phyloP scores from a whole-genome alignment of 1,140 invertebrate genomes.

The Myzus persicae region DNA sequence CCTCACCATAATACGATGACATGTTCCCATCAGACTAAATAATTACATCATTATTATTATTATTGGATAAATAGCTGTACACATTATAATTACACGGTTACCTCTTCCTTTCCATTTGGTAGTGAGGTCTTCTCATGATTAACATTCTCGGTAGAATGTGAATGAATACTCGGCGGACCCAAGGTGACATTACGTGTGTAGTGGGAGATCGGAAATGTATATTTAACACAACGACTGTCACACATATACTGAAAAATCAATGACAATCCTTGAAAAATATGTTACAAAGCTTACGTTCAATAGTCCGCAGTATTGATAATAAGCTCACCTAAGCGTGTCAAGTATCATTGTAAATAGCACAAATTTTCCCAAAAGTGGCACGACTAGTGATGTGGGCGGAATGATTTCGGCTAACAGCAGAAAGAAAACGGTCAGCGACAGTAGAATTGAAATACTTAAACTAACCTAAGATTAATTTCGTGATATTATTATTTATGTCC shows the following conservation, averaged over 20 bases:
- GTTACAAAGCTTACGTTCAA: neutral
- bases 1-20: conserved; percentile 75
- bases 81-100: conserved; percentile 63
- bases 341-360: conserved; percentile 99
- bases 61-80: neutral
- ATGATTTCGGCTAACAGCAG: conserved; percentile 97
- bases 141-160: conserved; percentile 86
- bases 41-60: neutral
- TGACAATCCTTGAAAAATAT: conserved; percentile 65
- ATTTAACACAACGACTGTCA: conserved; percentile 97
- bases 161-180: conserved; percentile 91
- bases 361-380: conserved; percentile 98
- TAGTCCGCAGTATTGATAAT: neutral
- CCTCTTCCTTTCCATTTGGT: conserved; percentile 79
- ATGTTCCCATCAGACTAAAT: conserved; percentile 63
- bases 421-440: conserved; percentile 99
- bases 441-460: conserved; percentile 97
- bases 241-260: conserved; percentile 82
- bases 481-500: neutral
- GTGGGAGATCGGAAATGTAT: conserved; percentile 95
- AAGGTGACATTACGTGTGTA: conserved; percentile 93
- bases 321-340: conserved; percentile 89
- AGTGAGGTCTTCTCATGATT: conserved; percentile 83
- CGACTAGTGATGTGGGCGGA: conserved; percentile 96
- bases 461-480: conserved; percentile 73